phyloP scores from a whole-genome alignment of 2,113 vertebrate genomes.

The Penelope pileata region DNA sequence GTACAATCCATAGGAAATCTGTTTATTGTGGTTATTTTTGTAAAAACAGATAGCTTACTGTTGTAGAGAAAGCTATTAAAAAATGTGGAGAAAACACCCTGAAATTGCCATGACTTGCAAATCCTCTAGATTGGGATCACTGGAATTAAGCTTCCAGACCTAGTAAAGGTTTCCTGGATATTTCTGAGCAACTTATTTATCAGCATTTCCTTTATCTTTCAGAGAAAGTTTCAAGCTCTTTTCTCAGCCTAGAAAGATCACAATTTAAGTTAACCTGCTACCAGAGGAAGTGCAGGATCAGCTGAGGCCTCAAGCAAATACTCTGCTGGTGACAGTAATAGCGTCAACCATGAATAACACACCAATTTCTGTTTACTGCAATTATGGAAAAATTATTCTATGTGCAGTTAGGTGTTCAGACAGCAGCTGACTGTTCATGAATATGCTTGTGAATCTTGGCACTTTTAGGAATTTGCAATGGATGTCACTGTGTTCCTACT shows the following conservation, averaged over 20 bases:
- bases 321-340: neutral
- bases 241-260: neutral
- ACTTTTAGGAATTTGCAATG: neutral
- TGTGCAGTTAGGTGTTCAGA: neutral
- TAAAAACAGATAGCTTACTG: neutral
- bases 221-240: neutral
- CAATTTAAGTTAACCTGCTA: neutral
- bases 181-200: neutral
- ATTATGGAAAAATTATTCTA: slow-evolving; percentile 5
- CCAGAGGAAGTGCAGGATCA: neutral
- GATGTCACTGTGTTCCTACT: neutral
- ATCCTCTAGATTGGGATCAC: neutral
- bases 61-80: neutral
- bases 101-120: neutral
- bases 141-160: neutral
- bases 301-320: neutral
- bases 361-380: neutral
- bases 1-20: neutral
- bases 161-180: neutral
- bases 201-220: neutral
- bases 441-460: neutral
- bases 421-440: neutral
- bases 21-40: neutral
- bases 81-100: neutral
- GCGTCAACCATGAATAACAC: neutral